These are phyloP conservation scores for Drosophila lacteicornis DNA, from an alignment of 1,140 invertebrate genomes.

Conservation along the genomic window DNA sequence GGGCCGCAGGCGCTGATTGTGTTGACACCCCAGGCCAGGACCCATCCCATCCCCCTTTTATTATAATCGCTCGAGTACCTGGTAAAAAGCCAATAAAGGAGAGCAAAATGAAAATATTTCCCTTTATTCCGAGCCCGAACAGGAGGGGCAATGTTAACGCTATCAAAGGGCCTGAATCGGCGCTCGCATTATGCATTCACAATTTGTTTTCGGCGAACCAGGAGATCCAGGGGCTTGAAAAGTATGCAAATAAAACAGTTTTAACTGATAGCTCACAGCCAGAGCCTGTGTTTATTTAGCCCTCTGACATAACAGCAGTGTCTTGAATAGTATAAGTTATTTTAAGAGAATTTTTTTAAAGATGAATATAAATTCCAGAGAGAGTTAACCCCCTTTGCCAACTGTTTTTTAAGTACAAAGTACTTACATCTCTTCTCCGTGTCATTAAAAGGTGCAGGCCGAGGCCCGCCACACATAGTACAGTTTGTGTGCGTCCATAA, in stretches of 20 bases:
- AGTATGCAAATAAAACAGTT: slow-evolving; percentile 36
- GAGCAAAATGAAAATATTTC: slow-evolving; percentile 38
- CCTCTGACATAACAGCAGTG: neutral
- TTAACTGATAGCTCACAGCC: slow-evolving; percentile 10
- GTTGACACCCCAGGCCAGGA: slow-evolving; percentile 37
- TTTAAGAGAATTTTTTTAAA: too few species aligned
- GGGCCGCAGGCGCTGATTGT: slow-evolving; percentile 35
- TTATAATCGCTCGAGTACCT: slow-evolving; percentile 40
- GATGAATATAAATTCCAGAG: neutral
- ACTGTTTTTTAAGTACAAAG: neutral
- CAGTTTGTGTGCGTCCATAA: neutral
- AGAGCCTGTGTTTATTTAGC: neutral
- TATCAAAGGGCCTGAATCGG: slow-evolving; percentile 30
- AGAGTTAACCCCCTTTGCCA: neutral
- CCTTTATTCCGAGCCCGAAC: slow-evolving; percentile 22
- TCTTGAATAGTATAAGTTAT: neutral
- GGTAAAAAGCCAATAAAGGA: slow-evolving; percentile 44
- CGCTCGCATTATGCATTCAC: slow-evolving; percentile 44
- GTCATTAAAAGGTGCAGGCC: slow-evolving; percentile 12
- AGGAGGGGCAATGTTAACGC: slow-evolving; percentile 1
- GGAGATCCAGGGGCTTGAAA: neutral
- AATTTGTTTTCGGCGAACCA: slow-evolving; percentile 16
- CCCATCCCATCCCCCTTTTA: slow-evolving; percentile 1
- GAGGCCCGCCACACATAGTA: neutral
- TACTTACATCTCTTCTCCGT: neutral